Conservation (phyloP, 2,888 invertebrate species). For the Trachelus iudaicus region DNA sequence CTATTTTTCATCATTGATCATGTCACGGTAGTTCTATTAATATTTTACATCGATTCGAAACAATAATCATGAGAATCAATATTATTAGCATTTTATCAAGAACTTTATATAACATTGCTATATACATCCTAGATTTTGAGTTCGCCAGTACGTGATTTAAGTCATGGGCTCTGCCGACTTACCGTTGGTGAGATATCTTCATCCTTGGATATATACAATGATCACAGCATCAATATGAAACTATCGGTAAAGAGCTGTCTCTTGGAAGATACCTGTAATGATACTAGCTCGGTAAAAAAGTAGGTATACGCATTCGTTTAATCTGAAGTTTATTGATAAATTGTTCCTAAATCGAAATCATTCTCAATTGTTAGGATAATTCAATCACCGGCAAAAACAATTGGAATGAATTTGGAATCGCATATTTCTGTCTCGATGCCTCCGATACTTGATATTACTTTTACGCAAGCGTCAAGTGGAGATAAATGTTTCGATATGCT, state of each 20-base stretch:
- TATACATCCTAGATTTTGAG: constrained; percentile 67
- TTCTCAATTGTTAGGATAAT: constrained; percentile 69
- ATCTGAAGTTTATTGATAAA: constrained; percentile 28
- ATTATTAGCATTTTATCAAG: too few relatives aligned
- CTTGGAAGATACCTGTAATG: constrained; percentile 79
- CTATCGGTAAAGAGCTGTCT: constrained; percentile 76
- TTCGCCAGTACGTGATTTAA: constrained; percentile 79
- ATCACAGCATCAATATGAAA: constrained; percentile 76
- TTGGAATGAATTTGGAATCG: constrained; percentile 68
- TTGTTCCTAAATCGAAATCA: too few relatives aligned
- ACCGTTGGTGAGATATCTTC: constrained; percentile 76
- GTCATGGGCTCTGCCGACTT: constrained; percentile 77
- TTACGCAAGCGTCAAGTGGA: constrained; percentile 73
- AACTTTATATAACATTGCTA: too few relatives aligned
- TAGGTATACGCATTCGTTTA: constrained; percentile 48
- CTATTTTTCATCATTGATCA: background rate
- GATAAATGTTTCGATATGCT: constrained; percentile 76
- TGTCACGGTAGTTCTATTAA: constrained; percentile 6
- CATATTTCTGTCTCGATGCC: constrained; percentile 75
- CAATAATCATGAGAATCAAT: too few relatives aligned
- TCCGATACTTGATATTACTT: constrained; percentile 78
- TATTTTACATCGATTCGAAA: constrained; percentile 13
- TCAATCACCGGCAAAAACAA: constrained; percentile 73
- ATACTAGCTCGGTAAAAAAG: constrained; percentile 72
- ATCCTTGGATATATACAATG: constrained; percentile 75